Evolutionary conservation across 2,888 invertebrate genomes (phyloP).

Genomic region (Spilarctia lutea): DNA sequence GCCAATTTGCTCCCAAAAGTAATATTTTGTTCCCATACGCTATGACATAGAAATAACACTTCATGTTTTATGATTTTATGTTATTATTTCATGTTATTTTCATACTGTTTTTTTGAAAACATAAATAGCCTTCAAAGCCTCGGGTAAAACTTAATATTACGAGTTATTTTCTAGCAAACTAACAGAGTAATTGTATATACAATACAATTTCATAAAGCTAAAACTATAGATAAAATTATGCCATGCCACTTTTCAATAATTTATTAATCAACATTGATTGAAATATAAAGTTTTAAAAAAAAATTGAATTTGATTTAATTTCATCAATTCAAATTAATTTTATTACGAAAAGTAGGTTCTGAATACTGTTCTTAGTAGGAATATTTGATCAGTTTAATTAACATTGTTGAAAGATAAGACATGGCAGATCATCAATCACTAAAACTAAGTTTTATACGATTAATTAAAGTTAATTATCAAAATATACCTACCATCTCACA

Average conservation of each 20-base stretch:
- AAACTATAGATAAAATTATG: conserved; percentile 31
- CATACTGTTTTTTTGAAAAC: conserved; percentile 6
- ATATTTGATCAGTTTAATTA: conserved; percentile 12
- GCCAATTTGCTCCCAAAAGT: conserved; percentile 63
- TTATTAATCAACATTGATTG: background rate
- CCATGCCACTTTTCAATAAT: conserved; percentile 17
- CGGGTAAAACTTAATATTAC: conserved; percentile 44
- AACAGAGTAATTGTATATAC: conserved; percentile 50
- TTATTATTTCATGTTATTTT: background rate
- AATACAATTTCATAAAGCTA: conserved; percentile 33
- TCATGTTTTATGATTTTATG: background rate
- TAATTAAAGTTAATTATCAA: conserved; percentile 63
- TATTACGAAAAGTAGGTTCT: background rate
- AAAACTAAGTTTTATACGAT: conserved; percentile 70
- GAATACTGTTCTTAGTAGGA: background rate
- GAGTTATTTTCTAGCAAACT: conserved; percentile 50
- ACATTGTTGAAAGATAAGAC: conserved; percentile 44
- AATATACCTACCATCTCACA: conserved; percentile 75
- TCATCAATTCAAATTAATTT: background rate
- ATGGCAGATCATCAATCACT: conserved; percentile 61
- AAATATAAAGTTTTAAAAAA: background rate
- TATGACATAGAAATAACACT: conserved; percentile 18
- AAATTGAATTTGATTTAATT: background rate
- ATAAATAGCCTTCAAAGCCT: conserved; percentile 47
- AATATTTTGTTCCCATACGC: conserved; percentile 61